Base-by-base conservation (phyloP, 2,113 vertebrate species). In the Prietella phreatophila region DNA sequence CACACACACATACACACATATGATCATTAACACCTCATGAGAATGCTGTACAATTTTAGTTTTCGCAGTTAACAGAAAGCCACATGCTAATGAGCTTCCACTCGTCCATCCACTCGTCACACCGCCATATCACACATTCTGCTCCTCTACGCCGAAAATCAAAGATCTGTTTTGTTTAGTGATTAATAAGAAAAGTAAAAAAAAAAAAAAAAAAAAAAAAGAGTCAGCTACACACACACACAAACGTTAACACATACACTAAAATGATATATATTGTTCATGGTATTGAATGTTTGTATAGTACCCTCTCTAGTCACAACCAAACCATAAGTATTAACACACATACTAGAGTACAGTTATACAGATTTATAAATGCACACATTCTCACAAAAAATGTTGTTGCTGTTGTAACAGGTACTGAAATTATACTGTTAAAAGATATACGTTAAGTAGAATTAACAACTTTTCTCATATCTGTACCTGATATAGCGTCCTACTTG, bases 51-150 rank as follows among this genome's bases (percentile, higher is more conserved):
- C 15, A 13, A 27, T 78, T 78, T 50, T 27, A 27, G 13, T 76
- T 47, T 42, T 47, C 4, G 19, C 9, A 20, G 4, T 76, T 11
- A 56, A 19, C 50, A 80, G 27, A 80, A 80, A 30, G 53, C 6
- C 15, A n/a, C 27, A 82, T 42, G 36, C 56, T 75, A 83, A 87
- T 75, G 36, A 83, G 67, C 39, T 63, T 83, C 67, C 67, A 27
- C 33, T 56, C 65, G 0, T 22, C n/a, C 55, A 5, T 69, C 86
- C 67, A 87, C 86, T 47, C 81, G 39, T 42, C 33, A 20, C 5
- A 0, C 42, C 47, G 53, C 86, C 65, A 58, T 80, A 65, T 76
- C 80, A 33, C 42, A 36, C 39, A 61, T 39, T 58, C 78, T 53
- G 79, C 79, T 60, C 22, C 36, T 19, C 82, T 5, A n/a, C 13